Percentiles rank a stretch among this genome's conserved stretches.
Conservation (phyloP, 92 coral and sea anemone genomes). For the Parazoanthus atlanticus region DNA sequence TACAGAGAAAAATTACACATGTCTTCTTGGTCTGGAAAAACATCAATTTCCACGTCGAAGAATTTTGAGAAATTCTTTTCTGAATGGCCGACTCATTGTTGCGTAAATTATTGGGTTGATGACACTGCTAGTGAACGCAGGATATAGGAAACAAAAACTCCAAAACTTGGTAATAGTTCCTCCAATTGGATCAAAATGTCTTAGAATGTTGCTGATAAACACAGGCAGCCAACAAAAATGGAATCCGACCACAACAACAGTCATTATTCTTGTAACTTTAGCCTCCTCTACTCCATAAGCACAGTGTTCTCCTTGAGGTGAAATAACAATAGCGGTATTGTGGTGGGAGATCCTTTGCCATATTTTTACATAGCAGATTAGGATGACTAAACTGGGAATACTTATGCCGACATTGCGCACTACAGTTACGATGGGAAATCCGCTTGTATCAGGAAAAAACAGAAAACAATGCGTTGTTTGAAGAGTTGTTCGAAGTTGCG, state of each 20-base stretch:
- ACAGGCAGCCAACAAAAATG: constrained; percentile 16
- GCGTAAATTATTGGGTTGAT: constrained; percentile 23
- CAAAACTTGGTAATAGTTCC: background rate
- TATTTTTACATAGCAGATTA: constrained; percentile 9
- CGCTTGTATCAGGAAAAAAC: background rate
- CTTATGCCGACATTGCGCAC: background rate
- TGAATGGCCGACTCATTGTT: constrained; percentile 9
- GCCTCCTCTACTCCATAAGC: background rate
- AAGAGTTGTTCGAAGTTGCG: background rate
- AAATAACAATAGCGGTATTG: background rate
- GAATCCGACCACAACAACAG: constrained; percentile 3
- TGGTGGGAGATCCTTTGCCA: constrained; percentile 1
- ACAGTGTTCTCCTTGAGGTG: background rate
- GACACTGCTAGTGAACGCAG: background rate
- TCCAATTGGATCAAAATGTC: background rate
- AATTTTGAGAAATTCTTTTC: background rate
- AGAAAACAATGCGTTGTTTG: background rate
- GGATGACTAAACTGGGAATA: constrained; percentile 9
- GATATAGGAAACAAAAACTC: constrained; percentile 2
- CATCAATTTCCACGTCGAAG: background rate
- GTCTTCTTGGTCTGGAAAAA: no score
- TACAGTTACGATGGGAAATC: background rate
- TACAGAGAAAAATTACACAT: no score
- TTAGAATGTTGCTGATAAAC: background rate
- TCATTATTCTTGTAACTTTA: background rate